A percentile compares a stretch with the other conserved stretches of the same genome.
Conservation (phyloP, 2,113 vertebrate genomes). For the Aphelocoma coerulescens region DNA sequence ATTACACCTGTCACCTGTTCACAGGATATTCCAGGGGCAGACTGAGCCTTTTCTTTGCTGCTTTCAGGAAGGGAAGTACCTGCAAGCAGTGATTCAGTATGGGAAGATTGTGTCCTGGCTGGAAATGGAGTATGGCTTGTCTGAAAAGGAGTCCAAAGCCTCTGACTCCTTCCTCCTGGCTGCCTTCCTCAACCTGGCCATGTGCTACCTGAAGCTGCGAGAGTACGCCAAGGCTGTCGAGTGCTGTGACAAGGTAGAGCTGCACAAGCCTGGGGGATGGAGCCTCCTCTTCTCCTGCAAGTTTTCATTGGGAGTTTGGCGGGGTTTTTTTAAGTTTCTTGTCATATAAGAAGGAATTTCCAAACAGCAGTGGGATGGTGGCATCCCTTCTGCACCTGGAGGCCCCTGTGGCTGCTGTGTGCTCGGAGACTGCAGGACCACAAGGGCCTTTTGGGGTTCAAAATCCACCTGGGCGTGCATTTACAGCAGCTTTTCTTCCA, state of each 20-base stretch:
- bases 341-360: rapidly evolving
- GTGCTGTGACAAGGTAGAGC: constrained; percentile 90
- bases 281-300: neutral
- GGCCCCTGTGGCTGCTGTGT: neutral
- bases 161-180: constrained; percentile 81
- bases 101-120: constrained; percentile 90
- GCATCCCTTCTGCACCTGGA: neutral
- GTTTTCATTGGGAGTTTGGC: neutral
- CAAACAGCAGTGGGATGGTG: neutral
- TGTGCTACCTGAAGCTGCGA: constrained; percentile 88
- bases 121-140: constrained; percentile 87
- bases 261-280: rapidly evolving
- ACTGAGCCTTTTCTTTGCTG: neutral
- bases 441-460: neutral
- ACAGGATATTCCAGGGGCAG: neutral
- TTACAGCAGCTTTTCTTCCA: neutral
- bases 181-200: constrained; percentile 90
- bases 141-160: constrained; percentile 78
- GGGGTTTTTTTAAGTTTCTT: rapidly evolving
- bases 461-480: neutral
- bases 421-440: neutral
- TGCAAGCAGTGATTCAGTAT: constrained; percentile 90
- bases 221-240: constrained; percentile 87
- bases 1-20: neutral
- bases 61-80: constrained; percentile 80